These are phyloP conservation scores for Athrips mouffetella DNA, from an alignment of 2,888 invertebrate species.

Conservation along the genomic window DNA sequence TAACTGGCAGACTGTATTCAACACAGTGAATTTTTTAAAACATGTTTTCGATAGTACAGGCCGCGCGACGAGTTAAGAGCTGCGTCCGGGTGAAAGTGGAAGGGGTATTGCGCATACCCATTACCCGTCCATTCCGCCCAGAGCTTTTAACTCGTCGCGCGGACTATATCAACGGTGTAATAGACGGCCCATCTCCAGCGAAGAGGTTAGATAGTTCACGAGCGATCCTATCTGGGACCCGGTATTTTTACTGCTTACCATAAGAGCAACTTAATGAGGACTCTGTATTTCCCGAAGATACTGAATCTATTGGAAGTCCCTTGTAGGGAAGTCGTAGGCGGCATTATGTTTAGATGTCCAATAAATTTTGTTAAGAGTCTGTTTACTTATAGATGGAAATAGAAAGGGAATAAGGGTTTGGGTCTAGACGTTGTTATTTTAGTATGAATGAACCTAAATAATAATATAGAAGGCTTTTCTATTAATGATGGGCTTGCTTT, in stretches of 20 bases:
- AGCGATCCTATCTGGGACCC: slow-evolving; percentile 37
- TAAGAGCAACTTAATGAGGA: slow-evolving; percentile 16
- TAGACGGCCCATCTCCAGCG: slow-evolving; percentile 19
- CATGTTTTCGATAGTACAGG: too few relatives aligned
- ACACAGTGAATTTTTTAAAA: too few relatives aligned
- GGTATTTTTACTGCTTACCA: slow-evolving; percentile 31
- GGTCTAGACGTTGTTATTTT: too few relatives aligned
- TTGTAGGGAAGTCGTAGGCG: neutral
- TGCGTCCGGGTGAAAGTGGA: too few relatives aligned
- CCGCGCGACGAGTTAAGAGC: too few relatives aligned
- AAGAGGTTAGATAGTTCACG: slow-evolving; percentile 41
- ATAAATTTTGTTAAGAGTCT: neutral
- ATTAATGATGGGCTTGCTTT: too few relatives aligned
- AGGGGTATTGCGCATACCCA: too few relatives aligned
- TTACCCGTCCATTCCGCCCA: too few relatives aligned
- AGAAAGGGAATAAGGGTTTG: neutral
- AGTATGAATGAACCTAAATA: too few relatives aligned
- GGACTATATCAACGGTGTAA: slow-evolving; percentile 30
- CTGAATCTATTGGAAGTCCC: neutral
- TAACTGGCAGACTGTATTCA: too few relatives aligned
- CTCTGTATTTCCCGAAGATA: slow-evolving; percentile 7
- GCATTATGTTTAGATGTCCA: neutral
- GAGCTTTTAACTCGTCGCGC: slow-evolving; percentile 30
- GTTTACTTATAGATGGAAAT: neutral
- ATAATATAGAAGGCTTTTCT: too few relatives aligned